phyloP scores from a whole-genome alignment of 1,140 invertebrate genomes.

The Anastrepha obliqua region DNA sequence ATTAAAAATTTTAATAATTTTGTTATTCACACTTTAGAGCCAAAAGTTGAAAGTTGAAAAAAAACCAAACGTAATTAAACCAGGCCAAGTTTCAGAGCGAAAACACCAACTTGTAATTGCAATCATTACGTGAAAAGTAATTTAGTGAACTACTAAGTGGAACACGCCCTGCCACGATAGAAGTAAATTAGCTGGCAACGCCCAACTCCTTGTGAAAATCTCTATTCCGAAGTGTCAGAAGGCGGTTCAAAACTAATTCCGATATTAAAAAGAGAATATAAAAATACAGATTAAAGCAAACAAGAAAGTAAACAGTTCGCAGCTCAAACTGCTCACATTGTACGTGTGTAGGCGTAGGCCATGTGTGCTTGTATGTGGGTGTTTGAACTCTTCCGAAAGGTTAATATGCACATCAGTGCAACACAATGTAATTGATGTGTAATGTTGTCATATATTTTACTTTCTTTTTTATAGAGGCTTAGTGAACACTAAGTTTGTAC shows the following conservation, averaged over 20 bases:
- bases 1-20: no score
- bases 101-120: constrained; percentile 38
- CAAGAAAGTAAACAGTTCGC: neutral
- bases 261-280: neutral
- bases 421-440: constrained; percentile 35
- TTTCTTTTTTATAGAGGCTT: neutral
- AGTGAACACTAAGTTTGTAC: neutral
- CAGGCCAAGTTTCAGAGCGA: constrained; percentile 37
- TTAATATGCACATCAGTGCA: constrained; percentile 3
- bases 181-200: constrained; percentile 45
- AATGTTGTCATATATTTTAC: constrained; percentile 9
- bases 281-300: neutral
- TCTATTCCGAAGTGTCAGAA: constrained; percentile 16
- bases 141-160: constrained; percentile 40
- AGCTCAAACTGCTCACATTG: neutral
- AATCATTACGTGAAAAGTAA: constrained; percentile 32
- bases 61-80: neutral
- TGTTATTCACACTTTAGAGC: no score
- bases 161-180: neutral
- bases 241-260: constrained; percentile 16
- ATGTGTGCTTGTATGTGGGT: neutral
- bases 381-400: neutral
- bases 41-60: neutral
- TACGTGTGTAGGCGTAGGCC: neutral
- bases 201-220: neutral